A percentile compares a stretch with the other conserved stretches of the same genome.
Evolutionary conservation across 53 echinoderm and acorn worm genomes (phyloP).

Genomic region (Patiria pectinifera): DNA sequence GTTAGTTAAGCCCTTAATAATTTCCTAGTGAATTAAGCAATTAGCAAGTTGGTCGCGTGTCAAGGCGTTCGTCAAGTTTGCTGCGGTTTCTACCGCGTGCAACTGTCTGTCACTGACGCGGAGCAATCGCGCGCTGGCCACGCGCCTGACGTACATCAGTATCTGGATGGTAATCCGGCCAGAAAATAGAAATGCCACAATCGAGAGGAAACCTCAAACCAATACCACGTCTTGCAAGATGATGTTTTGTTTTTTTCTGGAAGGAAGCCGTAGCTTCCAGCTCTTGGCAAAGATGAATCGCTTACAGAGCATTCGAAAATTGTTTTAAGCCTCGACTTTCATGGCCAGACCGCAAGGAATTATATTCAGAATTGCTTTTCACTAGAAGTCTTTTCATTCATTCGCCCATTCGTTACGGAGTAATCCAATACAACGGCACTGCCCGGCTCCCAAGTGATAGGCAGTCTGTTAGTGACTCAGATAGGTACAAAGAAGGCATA

Average conservation of each 20-base stretch:
- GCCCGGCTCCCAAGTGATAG: too few relatives aligned
- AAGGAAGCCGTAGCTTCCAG: too few relatives aligned
- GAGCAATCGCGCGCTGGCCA: neutral
- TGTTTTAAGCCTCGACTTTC: too few relatives aligned
- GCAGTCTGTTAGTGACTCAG: too few relatives aligned
- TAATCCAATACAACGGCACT: too few relatives aligned
- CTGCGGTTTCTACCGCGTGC: neutral
- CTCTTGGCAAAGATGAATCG: too few relatives aligned
- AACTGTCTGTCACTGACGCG: neutral
- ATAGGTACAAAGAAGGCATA: too few relatives aligned
- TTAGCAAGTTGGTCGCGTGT: conserved; percentile 3
- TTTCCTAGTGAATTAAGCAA: neutral
- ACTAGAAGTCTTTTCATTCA: too few relatives aligned
- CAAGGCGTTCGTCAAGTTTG: neutral
- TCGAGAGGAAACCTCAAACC: neutral
- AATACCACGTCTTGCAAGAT: neutral
- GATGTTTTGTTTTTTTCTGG: neutral
- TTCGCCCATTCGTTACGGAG: too few relatives aligned
- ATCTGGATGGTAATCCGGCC: neutral
- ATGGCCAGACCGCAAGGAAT: too few relatives aligned
- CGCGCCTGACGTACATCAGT: neutral
- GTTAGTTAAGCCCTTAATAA: neutral
- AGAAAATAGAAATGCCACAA: neutral
- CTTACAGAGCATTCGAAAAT: too few relatives aligned
- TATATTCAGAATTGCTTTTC: too few relatives aligned